phyloP scores from a whole-genome alignment of 1,140 invertebrate species.

The Teleopsis dalmanni region DNA sequence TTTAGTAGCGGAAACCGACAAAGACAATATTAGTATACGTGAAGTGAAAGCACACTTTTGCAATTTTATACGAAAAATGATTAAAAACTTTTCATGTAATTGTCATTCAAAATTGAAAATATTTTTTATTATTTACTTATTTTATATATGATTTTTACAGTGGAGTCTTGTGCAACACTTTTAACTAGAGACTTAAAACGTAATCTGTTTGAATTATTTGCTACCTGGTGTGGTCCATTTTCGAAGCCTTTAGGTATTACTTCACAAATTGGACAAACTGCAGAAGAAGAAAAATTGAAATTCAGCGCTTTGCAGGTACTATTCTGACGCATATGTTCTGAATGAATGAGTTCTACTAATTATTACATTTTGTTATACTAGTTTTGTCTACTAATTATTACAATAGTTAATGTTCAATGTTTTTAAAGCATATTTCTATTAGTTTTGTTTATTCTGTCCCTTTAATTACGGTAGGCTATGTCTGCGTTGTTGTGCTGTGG shows the following conservation, averaged over 20 bases:
- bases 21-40: conserved; percentile 69
- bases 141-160: conserved; percentile 48
- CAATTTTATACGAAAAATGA: conserved; percentile 86
- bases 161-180: conserved; percentile 77
- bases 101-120: conserved; percentile 19
- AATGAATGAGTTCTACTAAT: background rate
- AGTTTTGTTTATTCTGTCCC: background rate
- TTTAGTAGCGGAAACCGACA: conserved; percentile 84
- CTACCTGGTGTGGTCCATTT: conserved; percentile 85
- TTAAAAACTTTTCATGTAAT: conserved; percentile 84
- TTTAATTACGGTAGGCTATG: conserved; percentile 68
- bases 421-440: background rate
- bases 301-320: conserved; percentile 65
- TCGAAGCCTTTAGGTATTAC: conserved; percentile 50
- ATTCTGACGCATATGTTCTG: background rate
- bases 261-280: conserved; percentile 33
- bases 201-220: conserved; percentile 86
- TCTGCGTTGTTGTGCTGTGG: conserved; percentile 91
- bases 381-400: background rate
- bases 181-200: conserved; percentile 79
- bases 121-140: background rate
- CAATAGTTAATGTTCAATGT: too few species aligned
- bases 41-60: conserved; percentile 91
- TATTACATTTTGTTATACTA: background rate
- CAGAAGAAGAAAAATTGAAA: conserved; percentile 58